Evolutionary conservation across 2,113 vertebrate species (phyloP).

Genomic region (Recurvirostra avosetta): DNA sequence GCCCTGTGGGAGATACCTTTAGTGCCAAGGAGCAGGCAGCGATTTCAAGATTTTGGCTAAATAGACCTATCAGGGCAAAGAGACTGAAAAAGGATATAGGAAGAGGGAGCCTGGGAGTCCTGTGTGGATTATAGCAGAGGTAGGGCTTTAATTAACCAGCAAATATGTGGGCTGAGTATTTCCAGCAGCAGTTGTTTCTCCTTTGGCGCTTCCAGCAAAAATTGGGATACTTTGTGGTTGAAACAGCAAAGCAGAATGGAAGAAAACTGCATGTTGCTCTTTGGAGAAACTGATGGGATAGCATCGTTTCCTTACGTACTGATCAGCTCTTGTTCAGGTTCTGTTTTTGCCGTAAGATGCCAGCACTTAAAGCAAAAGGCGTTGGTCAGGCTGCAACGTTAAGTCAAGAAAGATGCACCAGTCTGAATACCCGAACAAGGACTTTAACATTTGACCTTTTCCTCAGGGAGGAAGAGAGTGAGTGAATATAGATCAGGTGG

Average conservation of each 20-base stretch:
- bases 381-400: not conserved
- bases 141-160: not conserved
- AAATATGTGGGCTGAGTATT: not conserved
- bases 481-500: not conserved
- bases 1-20: not conserved
- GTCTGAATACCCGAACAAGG: not conserved
- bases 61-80: not conserved
- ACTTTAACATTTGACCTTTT: not conserved
- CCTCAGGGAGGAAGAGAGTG: not conserved
- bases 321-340: not conserved
- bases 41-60: not conserved
- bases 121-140: not conserved
- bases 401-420: not conserved
- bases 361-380: not conserved
- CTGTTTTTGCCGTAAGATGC: not conserved
- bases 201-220: not conserved
- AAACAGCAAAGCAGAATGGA: not conserved
- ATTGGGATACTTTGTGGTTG: not conserved
- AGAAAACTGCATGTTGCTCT: not conserved
- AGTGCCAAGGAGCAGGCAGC: not conserved
- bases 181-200: too few species aligned
- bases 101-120: not conserved
- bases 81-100: not conserved
- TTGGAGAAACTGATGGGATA: not conserved
- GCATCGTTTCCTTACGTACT: fast-evolving